phyloP scores from a whole-genome alignment of 1,140 invertebrate genomes.

The Colletes gigas region DNA sequence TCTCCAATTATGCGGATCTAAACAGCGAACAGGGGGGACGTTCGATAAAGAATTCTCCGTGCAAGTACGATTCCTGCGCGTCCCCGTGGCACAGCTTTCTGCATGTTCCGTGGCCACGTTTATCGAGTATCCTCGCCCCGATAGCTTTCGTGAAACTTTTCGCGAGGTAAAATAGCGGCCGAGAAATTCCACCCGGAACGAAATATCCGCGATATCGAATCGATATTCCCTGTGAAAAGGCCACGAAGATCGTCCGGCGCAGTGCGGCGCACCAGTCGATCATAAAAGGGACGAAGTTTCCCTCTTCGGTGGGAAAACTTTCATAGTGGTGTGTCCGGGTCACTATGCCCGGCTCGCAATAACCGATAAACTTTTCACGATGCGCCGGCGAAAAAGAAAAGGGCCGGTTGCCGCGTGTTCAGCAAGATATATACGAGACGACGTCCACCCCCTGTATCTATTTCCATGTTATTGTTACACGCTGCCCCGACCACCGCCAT shows the following conservation, averaged over 20 bases:
- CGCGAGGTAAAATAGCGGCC: background rate
- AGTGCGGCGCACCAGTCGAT: background rate
- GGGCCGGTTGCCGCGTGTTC: background rate
- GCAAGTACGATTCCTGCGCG: background rate
- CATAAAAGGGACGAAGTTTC: constrained; percentile 5
- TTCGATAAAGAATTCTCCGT: too few relatives aligned
- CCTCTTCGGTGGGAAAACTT: constrained; percentile 3
- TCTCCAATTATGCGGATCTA: too few relatives aligned
- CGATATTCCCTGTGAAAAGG: constrained; percentile 7
- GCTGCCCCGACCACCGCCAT: background rate
- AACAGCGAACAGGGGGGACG: too few relatives aligned
- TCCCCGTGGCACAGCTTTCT: background rate
- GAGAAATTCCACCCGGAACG: background rate
- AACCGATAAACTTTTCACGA: constrained; percentile 48
- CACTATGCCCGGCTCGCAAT: constrained; percentile 40
- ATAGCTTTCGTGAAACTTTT: background rate
- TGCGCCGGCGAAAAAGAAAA: constrained; percentile 1
- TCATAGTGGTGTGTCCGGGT: constrained; percentile 42
- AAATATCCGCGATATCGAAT: constrained; percentile 8
- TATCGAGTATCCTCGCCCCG: background rate
- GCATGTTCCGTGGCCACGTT: too few relatives aligned
- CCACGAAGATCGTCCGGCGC: background rate
- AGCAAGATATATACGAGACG: constrained; percentile 44
- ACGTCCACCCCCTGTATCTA: constrained; percentile 12
- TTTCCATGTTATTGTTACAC: constrained; percentile 52